Evolutionary conservation across 2,888 invertebrate genomes (phyloP), one percentile per base, ranked within the genome.

Genomic region (Hyles lineata): DNA sequence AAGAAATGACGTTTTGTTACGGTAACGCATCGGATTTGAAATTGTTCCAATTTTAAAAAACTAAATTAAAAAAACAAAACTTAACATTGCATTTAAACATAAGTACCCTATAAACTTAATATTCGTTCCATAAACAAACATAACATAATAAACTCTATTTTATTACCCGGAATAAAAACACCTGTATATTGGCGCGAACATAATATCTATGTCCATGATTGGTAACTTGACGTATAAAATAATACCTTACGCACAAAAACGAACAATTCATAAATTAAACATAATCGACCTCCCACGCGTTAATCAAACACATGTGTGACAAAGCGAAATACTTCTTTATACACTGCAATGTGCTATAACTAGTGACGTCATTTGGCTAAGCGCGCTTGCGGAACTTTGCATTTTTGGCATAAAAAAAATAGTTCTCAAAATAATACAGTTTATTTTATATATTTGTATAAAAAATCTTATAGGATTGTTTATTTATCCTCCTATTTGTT

Each of bases 211-310:
- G 50, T 43, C 67, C 67, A 67, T 67, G 23, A 50, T 43, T 67
- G 67, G 67, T 17, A 67, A 50, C 67, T 67, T 23, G 67, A 50
- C 23, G n/a, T 67, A 11, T 43, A 50, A 43, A 50, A 23, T 67
- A 23, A 67, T 67, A 67, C 67, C 43, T 23, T 67, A 67, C 50
- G 67, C 43, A n/a, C 6, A 23, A 67, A 50, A 63, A 43, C n/a
- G 63, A 63, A 50, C 50, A 67, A 67, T 43, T 21, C 35, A 63
- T 67, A 67, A 67, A 67, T 67, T 67, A 67, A 67, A 50, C 67
- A 17, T 50, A 67, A 67, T 23, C 23, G 67, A 67, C 21, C 67
- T 8, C 67, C 67, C 50, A 67, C 67, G 50, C 50, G 2, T 62
- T 8, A 55, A 55, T 55, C 32, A 23, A 67, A n/a, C 67, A 50